Conservation (phyloP, 1,140 invertebrate genomes). For the Tetramorium parvispinum region DNA sequence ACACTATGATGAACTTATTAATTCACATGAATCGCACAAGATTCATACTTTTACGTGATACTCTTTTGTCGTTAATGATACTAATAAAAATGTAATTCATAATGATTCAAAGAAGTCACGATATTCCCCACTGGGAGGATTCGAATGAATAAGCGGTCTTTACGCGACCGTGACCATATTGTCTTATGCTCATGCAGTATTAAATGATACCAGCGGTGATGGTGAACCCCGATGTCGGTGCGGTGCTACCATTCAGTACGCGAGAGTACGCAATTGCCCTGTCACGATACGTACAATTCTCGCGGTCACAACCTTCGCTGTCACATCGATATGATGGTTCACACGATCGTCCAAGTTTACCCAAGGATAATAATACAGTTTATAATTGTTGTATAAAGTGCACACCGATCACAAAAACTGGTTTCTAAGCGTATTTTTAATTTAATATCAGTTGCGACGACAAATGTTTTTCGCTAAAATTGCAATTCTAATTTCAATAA, state of each 20-base stretch:
- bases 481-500: background rate
- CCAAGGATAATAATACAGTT: background rate
- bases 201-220: background rate
- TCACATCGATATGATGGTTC: slow-evolving; percentile 14
- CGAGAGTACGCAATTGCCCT: background rate
- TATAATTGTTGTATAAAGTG: background rate
- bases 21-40: background rate
- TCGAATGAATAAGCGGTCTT: slow-evolving; percentile 31
- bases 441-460: background rate
- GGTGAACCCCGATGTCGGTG: background rate
- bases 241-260: background rate
- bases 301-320: background rate
- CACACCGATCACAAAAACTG: too few species aligned
- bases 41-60: background rate
- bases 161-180: slow-evolving; percentile 40
- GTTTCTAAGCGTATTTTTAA: background rate
- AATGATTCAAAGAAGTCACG: background rate
- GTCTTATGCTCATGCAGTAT: slow-evolving; percentile 22
- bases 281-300: background rate
- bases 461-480: background rate
- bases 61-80: background rate
- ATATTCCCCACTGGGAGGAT: background rate
- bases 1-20: background rate
- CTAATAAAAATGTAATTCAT: background rate
- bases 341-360: slow-evolving; percentile 4